phyloP scores from a whole-genome alignment of 2,888 invertebrate genomes.

The Drosophila mulleri region DNA sequence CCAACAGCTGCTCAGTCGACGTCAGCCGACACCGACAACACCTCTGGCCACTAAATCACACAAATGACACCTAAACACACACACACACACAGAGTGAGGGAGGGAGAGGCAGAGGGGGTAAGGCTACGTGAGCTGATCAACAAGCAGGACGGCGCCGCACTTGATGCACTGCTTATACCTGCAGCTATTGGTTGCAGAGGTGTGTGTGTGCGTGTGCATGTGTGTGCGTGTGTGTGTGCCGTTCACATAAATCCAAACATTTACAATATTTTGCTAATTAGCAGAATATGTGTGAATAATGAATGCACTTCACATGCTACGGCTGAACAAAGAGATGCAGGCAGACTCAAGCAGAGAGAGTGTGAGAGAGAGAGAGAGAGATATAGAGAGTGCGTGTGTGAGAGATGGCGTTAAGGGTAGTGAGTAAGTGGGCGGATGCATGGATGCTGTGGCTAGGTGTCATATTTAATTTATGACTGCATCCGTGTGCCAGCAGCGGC shows the following conservation, averaged over 20 bases:
- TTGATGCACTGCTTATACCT: slow-evolving; percentile 48
- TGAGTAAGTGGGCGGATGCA: not conserved
- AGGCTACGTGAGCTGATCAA: slow-evolving; percentile 49
- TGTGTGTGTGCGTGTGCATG: not conserved
- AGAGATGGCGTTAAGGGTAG: not conserved
- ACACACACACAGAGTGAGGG: not conserved
- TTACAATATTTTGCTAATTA: slow-evolving; percentile 79
- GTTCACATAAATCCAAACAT: slow-evolving; percentile 64
- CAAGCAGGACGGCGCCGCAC: slow-evolving; percentile 57
- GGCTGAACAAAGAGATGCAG: not conserved
- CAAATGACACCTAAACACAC: slow-evolving; percentile 47
- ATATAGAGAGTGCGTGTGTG: not conserved
- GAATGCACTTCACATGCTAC: slow-evolving; percentile 60
- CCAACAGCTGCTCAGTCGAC: slow-evolving; percentile 19
- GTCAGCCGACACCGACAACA: slow-evolving; percentile 53
- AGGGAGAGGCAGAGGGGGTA: not conserved
- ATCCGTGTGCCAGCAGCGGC: slow-evolving; percentile 28
- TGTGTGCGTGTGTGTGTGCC: slow-evolving; percentile 21
- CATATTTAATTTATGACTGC: slow-evolving; percentile 73
- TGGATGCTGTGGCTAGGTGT: slow-evolving; percentile 55
- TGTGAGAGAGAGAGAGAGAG: not conserved
- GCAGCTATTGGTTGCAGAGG: slow-evolving; percentile 6
- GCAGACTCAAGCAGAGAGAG: not conserved
- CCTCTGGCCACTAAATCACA: slow-evolving; percentile 68
- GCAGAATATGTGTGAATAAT: slow-evolving; percentile 79